A percentile compares a stretch with the other conserved stretches of the same genome.
These are phyloP conservation scores for Hybos culiciformis DNA, from an alignment of 2,888 invertebrate genomes.

Conservation along the genomic window DNA sequence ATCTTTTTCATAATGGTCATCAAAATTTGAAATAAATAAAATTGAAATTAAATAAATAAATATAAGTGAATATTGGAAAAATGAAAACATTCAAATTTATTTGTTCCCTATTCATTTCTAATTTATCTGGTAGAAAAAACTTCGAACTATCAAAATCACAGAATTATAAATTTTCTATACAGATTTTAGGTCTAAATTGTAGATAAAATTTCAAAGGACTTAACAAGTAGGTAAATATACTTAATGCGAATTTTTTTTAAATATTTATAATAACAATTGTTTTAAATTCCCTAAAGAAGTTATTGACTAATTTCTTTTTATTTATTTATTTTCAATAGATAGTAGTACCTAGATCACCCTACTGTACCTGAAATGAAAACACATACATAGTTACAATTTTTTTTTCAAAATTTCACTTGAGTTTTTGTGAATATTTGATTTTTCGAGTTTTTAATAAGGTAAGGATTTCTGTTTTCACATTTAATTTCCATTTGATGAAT, in stretches of 20 bases:
- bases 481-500: slow-evolving; percentile 28
- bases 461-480: background rate
- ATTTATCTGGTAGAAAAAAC: no score
- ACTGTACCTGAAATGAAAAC: background rate
- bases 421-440: background rate
- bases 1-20: no score
- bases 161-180: no score
- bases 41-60: no score
- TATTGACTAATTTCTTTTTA: background rate
- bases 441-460: background rate
- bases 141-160: no score
- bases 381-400: background rate
- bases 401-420: background rate
- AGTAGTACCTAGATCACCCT: background rate
- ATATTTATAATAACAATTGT: background rate
- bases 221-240: background rate
- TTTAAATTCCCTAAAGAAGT: background rate
- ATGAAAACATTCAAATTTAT: no score
- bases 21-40: no score
- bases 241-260: background rate
- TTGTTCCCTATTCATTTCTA: no score
- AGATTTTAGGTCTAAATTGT: no score
- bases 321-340: background rate
- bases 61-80: no score
- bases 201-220: background rate